Percentiles rank a stretch among this genome's conserved stretches.
Conservation (phyloP, 1,140 invertebrate genomes). For the Drosophila teissieri region DNA sequence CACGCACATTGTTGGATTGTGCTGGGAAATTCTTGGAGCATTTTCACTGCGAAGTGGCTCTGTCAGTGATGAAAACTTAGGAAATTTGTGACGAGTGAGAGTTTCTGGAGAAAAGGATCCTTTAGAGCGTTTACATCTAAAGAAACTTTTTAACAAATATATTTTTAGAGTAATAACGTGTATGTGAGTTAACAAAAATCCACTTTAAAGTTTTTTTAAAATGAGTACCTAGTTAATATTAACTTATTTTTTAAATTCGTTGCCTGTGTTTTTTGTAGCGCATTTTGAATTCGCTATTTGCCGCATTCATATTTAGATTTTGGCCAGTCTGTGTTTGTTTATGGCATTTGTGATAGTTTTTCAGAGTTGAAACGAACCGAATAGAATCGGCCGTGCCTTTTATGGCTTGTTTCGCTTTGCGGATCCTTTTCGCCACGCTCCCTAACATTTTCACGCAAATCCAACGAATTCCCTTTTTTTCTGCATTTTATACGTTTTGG, state of each 20-base stretch:
- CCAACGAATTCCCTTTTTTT: constrained; percentile 41
- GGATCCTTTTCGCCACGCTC: constrained; percentile 15
- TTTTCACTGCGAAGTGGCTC: constrained; percentile 33
- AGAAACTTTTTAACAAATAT: too few relatives aligned
- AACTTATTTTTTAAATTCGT: not conserved
- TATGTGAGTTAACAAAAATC: too few relatives aligned
- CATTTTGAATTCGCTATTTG: constrained; percentile 28
- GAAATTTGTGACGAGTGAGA: constrained; percentile 20
- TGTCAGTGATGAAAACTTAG: constrained; percentile 21
- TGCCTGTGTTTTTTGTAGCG: not conserved
- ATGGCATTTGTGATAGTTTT: constrained; percentile 66
- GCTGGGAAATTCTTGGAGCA: constrained; percentile 31
- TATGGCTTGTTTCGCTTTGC: constrained; percentile 65
- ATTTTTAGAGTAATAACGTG: too few relatives aligned
- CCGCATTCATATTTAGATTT: constrained; percentile 23
- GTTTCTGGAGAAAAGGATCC: not conserved
- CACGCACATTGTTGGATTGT: constrained; percentile 44
- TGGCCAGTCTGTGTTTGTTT: constrained; percentile 33
- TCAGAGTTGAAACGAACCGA: constrained; percentile 59
- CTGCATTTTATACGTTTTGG: constrained; percentile 66
- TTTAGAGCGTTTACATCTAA: too few relatives aligned
- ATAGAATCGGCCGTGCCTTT: constrained; percentile 61
- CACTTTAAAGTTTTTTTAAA: too few relatives aligned
- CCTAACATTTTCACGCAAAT: constrained; percentile 41
- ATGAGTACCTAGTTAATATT: too few relatives aligned